Evolutionary conservation across 2,797 vertebrate species (phyloP), one percentile per base, ranked within the genome.

Genomic region (Micromesistius poutassou): DNA sequence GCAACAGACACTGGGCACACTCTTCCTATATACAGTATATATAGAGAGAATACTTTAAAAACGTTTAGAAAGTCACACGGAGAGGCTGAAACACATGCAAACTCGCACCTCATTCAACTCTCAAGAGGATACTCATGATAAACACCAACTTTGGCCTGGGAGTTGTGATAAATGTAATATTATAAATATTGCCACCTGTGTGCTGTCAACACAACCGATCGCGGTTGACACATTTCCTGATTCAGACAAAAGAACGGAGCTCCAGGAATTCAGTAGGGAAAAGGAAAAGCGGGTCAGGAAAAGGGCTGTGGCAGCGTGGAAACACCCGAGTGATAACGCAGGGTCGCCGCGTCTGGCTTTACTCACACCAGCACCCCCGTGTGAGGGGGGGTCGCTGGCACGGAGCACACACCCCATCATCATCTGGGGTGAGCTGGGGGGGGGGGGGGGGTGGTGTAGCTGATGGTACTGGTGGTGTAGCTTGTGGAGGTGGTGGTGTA

Each of bases 281-380:
- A 87, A 89, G 82, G 76, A 76, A 75, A 72, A 78, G 85, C 79
- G 42, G 42, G 38, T 30, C 62, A 68, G 81, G 75, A 89, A 79
- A 75, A 13, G 62, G 77, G 68, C 80, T 87, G 84, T 75, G 62
- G 72, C 86, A 87, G 84, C 88, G 82, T 92, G 88, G 90, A 92
- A 92, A 93, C 90, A 92, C 89, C 90, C 80, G 77, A 84, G 81
- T 87, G 94, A 94, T 95, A 92, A 93, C 22, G 10, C 62, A 68
- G 82, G 87, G 90, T 89, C 85, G 89, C 91, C 89, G 82, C 75
- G 91, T 93, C 93, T 95, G 94, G 92, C 89, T 93, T 91, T 83
- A 90, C 91, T 93, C 91, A 93, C 73, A 81, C 74, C 81, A 8
- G 73, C 84, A 76, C 81, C 83, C 86, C 87, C 84, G 87, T 84